Evolutionary conservation across 2,888 invertebrate species (phyloP).

Genomic region (Leucoptera coffeella): DNA sequence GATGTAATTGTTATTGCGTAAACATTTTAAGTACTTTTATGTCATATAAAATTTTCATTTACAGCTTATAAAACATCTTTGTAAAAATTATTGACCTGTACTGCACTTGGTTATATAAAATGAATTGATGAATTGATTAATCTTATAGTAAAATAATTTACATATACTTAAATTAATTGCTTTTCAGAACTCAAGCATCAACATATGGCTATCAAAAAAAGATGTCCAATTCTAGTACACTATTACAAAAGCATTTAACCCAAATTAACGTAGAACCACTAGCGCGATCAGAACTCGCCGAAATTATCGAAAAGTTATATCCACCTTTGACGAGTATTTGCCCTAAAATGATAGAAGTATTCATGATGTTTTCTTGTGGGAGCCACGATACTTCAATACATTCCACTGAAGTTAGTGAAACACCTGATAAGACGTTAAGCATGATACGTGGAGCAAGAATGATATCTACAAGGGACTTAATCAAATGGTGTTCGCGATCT

Average conservation of each 20-base stretch:
- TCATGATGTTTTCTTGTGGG: conserved; percentile 71
- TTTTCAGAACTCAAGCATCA: conserved; percentile 54
- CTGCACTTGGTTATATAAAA: too few relatives aligned
- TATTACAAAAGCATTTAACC: conserved; percentile 77
- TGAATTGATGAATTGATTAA: too few relatives aligned
- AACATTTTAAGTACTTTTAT: too few relatives aligned
- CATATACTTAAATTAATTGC: too few relatives aligned
- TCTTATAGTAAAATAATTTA: too few relatives aligned
- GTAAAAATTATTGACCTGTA: too few relatives aligned
- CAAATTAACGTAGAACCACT: conserved; percentile 78
- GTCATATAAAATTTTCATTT: too few relatives aligned
- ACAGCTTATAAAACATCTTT: too few relatives aligned
- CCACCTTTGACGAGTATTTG: conserved; percentile 67
- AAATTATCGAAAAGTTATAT: conserved; percentile 64
- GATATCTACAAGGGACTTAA: conserved; percentile 80
- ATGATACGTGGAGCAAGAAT: conserved; percentile 53
- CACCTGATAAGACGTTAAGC: conserved; percentile 13
- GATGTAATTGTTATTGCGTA: too few relatives aligned
- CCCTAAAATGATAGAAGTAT: conserved; percentile 75
- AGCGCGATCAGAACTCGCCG: conserved; percentile 65
- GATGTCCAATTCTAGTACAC: conserved; percentile 57
- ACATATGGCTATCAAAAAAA: conserved; percentile 57
- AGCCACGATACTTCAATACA: conserved; percentile 50
- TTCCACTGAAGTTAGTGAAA: conserved; percentile 20
- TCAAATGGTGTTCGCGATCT: conserved; percentile 85